Percentiles rank a stretch among this genome's conserved stretches.
These are phyloP conservation scores for Argyrosomus japonicus DNA, from an alignment of 2,113 vertebrate species.

Conservation along the genomic window DNA sequence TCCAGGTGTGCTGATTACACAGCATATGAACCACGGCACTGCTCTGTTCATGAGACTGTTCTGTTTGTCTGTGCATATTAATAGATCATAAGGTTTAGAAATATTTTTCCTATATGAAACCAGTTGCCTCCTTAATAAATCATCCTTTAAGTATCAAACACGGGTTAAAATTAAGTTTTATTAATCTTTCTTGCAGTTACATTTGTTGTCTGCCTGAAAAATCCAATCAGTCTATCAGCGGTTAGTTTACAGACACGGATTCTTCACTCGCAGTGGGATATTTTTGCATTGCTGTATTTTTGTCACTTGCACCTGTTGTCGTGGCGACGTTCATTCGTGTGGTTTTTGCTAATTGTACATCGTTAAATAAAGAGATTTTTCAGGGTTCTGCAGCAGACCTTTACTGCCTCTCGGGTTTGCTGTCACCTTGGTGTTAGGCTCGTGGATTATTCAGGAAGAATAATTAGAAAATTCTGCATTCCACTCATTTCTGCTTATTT, in stretches of 20 bases:
- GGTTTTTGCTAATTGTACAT: slow-evolving; percentile 4
- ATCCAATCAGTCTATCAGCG: background rate
- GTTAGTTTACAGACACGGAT: background rate
- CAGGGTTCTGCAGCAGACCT: background rate
- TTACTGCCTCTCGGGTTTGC: slow-evolving; percentile 5
- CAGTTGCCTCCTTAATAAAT: background rate
- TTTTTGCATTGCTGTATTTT: slow-evolving; percentile 32
- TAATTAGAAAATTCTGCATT: background rate
- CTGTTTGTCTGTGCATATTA: slow-evolving; percentile 6
- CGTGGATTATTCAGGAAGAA: background rate
- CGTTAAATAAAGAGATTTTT: background rate
- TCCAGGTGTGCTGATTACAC: slow-evolving; percentile 35
- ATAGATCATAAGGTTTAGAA: background rate
- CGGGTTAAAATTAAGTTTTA: background rate
- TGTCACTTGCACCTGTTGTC: slow-evolving; percentile 1
- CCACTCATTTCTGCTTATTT: background rate
- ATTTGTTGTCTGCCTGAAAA: background rate
- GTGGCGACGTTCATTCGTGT: slow-evolving; percentile 9
- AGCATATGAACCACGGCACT: background rate
- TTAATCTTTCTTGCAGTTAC: no score
- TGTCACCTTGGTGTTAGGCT: background rate
- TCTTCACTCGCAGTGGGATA: background rate
- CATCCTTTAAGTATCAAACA: background rate
- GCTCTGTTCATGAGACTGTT: background rate
- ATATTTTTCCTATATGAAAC: background rate